Evolutionary conservation across 2,797 vertebrate species (phyloP).

Genomic region (Buphagus erythrorhynchus): DNA sequence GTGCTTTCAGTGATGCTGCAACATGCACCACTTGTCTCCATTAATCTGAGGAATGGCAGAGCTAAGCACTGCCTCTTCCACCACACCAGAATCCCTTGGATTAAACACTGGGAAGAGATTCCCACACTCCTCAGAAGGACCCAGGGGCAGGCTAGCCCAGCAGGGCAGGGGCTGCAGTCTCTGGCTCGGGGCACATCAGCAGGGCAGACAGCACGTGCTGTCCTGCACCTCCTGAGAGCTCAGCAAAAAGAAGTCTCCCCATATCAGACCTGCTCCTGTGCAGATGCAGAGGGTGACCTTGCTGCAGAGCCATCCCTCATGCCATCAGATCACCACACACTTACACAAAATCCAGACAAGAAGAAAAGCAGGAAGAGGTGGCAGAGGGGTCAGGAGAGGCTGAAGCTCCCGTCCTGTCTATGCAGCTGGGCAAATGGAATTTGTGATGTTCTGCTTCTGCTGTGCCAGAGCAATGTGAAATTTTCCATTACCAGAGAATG

Average conservation of each 20-base stretch:
- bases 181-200: neutral
- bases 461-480: neutral
- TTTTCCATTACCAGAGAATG: neutral
- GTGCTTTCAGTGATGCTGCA: neutral
- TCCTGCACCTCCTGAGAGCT: neutral
- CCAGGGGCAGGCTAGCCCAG: neutral
- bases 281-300: neutral
- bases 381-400: neutral
- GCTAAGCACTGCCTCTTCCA: neutral
- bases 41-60: neutral
- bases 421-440: neutral
- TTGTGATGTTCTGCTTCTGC: neutral
- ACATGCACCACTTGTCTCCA: accelerated
- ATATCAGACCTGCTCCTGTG: neutral
- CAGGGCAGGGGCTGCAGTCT: too few species aligned
- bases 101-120: neutral
- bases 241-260: neutral
- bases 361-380: neutral
- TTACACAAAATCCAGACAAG: neutral
- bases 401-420: neutral
- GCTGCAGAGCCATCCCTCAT: neutral
- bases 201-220: neutral
- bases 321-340: neutral
- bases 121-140: neutral
- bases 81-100: neutral